Conservation (phyloP, 2,888 invertebrate species). For the Polymixis flavicincta region DNA sequence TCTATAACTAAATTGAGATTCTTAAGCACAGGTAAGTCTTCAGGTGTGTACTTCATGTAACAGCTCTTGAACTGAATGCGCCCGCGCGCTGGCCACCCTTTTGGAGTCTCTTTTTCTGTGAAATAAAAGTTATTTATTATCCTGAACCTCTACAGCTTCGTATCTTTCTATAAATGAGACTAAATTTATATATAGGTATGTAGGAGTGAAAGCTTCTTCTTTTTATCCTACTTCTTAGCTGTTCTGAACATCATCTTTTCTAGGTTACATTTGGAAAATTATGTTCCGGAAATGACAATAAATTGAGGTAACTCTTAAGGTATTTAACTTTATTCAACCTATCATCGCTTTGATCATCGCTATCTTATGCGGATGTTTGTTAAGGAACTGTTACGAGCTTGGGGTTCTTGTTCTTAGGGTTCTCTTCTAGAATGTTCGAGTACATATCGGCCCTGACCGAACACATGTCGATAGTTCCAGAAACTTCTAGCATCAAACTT, state of each 20-base stretch:
- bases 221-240: not conserved
- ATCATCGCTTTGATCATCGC: not conserved
- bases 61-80: constrained; percentile 91
- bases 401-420: too few relatives aligned
- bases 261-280: not conserved
- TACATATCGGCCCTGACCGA: too few relatives aligned
- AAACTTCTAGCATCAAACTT: too few relatives aligned
- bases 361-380: not conserved
- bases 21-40: constrained; percentile 93
- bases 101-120: constrained; percentile 88
- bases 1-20: constrained; percentile 93
- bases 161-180: not conserved
- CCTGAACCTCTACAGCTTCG: not conserved
- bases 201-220: too few relatives aligned
- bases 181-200: too few relatives aligned
- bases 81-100: constrained; percentile 93
- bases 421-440: too few relatives aligned
- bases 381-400: not conserved
- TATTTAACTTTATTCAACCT: not conserved
- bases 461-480: too few relatives aligned
- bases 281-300: too few relatives aligned
- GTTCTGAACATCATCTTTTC: not conserved
- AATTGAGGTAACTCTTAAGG: too few relatives aligned
- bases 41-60: constrained; percentile 92
- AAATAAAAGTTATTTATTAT: constrained; percentile 42